Conservation (phyloP, 2,888 invertebrate species). For the Hypomecis atomaria region DNA sequence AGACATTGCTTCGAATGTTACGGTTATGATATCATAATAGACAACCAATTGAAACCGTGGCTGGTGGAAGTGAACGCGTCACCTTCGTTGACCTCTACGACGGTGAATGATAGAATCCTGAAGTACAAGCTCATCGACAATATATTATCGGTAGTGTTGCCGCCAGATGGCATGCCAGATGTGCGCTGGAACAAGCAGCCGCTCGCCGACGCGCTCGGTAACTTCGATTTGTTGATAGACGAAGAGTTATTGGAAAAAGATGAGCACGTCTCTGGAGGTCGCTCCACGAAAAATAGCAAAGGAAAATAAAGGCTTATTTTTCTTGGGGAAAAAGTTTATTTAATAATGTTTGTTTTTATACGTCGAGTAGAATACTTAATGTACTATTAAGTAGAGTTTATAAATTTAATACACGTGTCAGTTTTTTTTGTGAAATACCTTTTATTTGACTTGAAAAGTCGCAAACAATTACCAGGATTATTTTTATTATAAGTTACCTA, state of each 20-base stretch:
- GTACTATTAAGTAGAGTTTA: neutral
- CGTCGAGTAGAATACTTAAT: neutral
- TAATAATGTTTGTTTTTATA: slow-evolving; percentile 1
- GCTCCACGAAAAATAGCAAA: slow-evolving; percentile 55
- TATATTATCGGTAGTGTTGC: slow-evolving; percentile 94
- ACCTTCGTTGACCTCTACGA: slow-evolving; percentile 96
- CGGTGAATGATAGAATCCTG: slow-evolving; percentile 96
- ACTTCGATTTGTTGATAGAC: slow-evolving; percentile 93
- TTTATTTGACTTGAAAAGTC: too few relatives aligned
- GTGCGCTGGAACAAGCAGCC: slow-evolving; percentile 95
- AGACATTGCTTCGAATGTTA: slow-evolving; percentile 97
- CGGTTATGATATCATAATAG: slow-evolving; percentile 98
- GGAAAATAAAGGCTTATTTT: slow-evolving; percentile 42
- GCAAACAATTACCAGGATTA: too few relatives aligned
- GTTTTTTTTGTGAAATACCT: too few relatives aligned
- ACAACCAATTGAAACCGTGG: slow-evolving; percentile 97
- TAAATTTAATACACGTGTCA: neutral
- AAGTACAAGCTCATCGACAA: slow-evolving; percentile 97
- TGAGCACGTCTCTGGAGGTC: slow-evolving; percentile 65
- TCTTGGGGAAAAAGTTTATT: neutral
- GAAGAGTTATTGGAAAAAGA: slow-evolving; percentile 91
- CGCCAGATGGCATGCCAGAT: slow-evolving; percentile 95
- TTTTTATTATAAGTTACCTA: too few relatives aligned
- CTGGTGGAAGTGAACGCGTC: slow-evolving; percentile 98
- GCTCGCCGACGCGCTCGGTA: slow-evolving; percentile 89